Conservation (phyloP, 2,113 vertebrate genomes). For the Alethe diademata region DNA sequence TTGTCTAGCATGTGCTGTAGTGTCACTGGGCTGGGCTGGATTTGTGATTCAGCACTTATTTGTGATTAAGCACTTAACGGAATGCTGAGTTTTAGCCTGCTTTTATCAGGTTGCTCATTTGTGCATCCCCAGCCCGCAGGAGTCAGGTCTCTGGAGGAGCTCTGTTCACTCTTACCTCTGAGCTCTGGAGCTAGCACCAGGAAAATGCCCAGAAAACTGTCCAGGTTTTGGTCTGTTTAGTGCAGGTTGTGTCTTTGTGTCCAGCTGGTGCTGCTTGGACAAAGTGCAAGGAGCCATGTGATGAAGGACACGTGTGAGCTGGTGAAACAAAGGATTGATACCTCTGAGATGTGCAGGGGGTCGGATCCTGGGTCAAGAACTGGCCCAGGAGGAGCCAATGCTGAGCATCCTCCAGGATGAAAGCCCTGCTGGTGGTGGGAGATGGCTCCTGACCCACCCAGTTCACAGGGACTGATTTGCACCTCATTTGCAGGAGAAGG, state of each 20-base stretch:
- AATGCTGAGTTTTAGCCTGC: not conserved
- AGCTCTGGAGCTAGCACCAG: not conserved
- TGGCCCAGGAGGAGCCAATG: not conserved
- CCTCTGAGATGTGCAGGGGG: not conserved
- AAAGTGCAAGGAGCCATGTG: fast-evolving
- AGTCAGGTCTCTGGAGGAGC: not conserved
- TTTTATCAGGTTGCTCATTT: not conserved
- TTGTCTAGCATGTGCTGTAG: not conserved
- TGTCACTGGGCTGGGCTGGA: not conserved
- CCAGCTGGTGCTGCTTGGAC: not conserved
- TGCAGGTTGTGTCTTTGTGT: not conserved
- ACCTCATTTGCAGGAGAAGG: not conserved
- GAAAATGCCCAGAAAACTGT: not conserved
- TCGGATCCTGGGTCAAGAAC: fast-evolving
- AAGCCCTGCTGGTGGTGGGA: not conserved
- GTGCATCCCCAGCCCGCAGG: fast-evolving
- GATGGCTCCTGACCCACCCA: not conserved
- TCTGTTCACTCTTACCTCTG: not conserved
- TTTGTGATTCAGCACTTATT: not conserved
- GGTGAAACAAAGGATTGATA: not conserved
- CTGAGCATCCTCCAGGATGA: not conserved
- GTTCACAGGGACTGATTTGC: not conserved
- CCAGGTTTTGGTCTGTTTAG: not conserved
- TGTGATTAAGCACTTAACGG: not conserved
- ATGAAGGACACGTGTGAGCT: fast-evolving